Evolutionary conservation across 2,797 vertebrate genomes (phyloP).

Genomic region (Chelmon rostratus): DNA sequence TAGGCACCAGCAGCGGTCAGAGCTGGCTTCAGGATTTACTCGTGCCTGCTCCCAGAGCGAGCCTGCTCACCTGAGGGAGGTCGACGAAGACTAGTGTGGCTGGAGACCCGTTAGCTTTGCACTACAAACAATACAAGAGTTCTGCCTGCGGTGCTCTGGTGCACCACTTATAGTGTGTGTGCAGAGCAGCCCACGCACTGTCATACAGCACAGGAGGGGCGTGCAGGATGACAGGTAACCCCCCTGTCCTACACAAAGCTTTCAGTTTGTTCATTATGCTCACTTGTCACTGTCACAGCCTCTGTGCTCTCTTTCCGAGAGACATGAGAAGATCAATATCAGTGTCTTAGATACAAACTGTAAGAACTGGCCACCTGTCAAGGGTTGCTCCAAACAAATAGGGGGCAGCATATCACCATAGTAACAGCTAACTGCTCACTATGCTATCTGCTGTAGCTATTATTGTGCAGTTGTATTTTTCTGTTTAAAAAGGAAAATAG

Average conservation of each 20-base stretch:
- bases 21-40: constrained; percentile 42
- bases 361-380: too few species aligned
- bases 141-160: neutral
- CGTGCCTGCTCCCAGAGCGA: constrained; percentile 29
- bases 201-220: neutral
- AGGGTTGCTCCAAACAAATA: too few species aligned
- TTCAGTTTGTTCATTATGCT: neutral
- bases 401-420: too few species aligned
- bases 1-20: constrained; percentile 40
- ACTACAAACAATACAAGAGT: constrained; percentile 20
- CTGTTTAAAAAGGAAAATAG: too few species aligned
- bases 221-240: neutral
- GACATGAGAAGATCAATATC: neutral
- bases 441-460: too few species aligned
- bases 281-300: constrained; percentile 8
- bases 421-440: too few species aligned
- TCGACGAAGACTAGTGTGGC: constrained; percentile 57
- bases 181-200: neutral
- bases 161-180: neutral
- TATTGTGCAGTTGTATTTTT: too few species aligned
- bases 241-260: neutral
- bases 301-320: neutral
- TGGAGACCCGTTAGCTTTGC: constrained; percentile 23
- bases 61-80: constrained; percentile 43
- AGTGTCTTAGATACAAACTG: neutral